A percentile compares a stretch with the other conserved stretches of the same genome.
phyloP scores from a whole-genome alignment of 2,113 vertebrate genomes.

The Bujurquina vittata region DNA sequence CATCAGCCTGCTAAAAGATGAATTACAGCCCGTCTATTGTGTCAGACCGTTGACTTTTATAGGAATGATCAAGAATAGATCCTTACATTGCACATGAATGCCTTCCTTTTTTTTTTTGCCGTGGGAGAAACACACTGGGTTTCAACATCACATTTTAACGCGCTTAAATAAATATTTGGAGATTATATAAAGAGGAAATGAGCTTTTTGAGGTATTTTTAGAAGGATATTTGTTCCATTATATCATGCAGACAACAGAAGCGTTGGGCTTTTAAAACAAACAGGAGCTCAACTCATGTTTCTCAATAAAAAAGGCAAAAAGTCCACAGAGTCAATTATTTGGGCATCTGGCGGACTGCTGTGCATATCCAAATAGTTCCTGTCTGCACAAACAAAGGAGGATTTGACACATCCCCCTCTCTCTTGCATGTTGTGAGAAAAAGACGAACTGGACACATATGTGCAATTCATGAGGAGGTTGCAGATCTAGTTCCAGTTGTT shows the following conservation, averaged over 20 bases:
- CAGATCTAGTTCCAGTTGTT: not conserved
- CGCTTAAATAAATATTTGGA: constrained; percentile 40
- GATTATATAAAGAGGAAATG: constrained; percentile 47
- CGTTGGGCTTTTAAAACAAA: not conserved
- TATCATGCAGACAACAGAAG: constrained; percentile 3
- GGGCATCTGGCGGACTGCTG: not conserved
- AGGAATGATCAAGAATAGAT: not conserved
- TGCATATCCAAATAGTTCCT: not conserved
- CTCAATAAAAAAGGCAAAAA: constrained; percentile 15
- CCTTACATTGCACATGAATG: not conserved
- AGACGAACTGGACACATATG: not conserved
- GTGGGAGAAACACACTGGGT: not conserved
- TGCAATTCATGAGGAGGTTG: not conserved
- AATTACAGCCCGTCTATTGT: not conserved
- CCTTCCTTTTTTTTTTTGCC: constrained; percentile 1
- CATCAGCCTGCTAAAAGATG: not conserved
- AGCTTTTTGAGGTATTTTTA: constrained; percentile 38
- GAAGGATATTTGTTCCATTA: not conserved
- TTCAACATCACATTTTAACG: not conserved
- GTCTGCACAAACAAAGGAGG: constrained; percentile 1
- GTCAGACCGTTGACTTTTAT: constrained; percentile 1
- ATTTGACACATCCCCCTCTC: not conserved
- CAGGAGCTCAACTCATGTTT: constrained; percentile 3
- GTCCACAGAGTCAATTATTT: not conserved
- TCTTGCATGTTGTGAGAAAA: not conserved